Evolutionary conservation across 2,113 vertebrate species (phyloP).

Genomic region (Falcunculus frontatus): DNA sequence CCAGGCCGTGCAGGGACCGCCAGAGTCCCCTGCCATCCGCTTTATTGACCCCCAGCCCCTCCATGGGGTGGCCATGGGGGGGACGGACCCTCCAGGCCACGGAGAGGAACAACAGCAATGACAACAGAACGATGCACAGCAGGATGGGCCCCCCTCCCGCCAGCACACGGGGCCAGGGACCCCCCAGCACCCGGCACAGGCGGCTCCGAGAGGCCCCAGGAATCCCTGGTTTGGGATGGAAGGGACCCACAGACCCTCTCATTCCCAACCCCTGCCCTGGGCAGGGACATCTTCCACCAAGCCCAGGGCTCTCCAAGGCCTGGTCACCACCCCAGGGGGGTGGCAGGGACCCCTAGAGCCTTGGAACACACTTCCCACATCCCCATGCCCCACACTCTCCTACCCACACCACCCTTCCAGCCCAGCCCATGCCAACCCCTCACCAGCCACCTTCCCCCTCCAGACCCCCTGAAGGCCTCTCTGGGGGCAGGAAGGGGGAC

Average conservation of each 20-base stretch:
- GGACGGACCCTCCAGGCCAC: fast-evolving
- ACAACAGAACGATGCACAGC: conserved; percentile 14
- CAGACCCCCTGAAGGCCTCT: neutral
- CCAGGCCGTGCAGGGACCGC: conserved; percentile 15
- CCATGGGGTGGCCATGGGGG: fast-evolving
- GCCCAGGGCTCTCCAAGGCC: neutral
- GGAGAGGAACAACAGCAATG: neutral
- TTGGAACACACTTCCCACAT: neutral
- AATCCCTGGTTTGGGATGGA: neutral
- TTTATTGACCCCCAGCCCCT: conserved; percentile 31
- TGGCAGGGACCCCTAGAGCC: neutral
- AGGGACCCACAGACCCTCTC: neutral
- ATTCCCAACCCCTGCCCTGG: neutral
- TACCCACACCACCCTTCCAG: neutral
- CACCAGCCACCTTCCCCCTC: neutral
- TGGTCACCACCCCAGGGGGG: neutral
- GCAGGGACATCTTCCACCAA: neutral
- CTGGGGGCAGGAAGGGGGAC: neutral
- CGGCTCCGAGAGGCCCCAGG: neutral
- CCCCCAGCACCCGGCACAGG: neutral
- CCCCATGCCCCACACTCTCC: neutral
- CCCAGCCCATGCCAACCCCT: neutral
- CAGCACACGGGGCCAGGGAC: neutral
- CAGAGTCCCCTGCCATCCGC: neutral
- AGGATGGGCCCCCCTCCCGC: neutral